phyloP scores from a whole-genome alignment of 2,888 invertebrate species.

The Diploptera punctata region DNA sequence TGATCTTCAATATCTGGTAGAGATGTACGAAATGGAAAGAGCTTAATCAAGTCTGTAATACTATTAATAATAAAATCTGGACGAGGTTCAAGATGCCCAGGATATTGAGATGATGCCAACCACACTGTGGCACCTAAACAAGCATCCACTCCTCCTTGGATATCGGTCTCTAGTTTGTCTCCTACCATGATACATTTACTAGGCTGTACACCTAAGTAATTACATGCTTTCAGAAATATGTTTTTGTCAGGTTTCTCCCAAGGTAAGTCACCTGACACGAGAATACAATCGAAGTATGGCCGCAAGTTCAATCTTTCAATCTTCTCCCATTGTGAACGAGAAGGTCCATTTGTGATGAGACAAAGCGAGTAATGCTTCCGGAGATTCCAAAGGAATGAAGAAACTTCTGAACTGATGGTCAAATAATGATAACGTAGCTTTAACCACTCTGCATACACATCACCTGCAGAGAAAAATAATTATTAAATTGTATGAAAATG shows the following conservation, averaged over 20 bases:
- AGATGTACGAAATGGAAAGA: slow-evolving; percentile 55
- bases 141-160: slow-evolving; percentile 80
- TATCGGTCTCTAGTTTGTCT: slow-evolving; percentile 87
- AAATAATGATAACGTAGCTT: slow-evolving; percentile 79
- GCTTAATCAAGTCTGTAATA: slow-evolving; percentile 66
- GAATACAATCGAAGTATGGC: slow-evolving; percentile 77
- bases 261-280: slow-evolving; percentile 83
- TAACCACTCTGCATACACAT: slow-evolving; percentile 79
- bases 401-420: slow-evolving; percentile 70
- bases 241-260: slow-evolving; percentile 87
- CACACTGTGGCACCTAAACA: slow-evolving; percentile 81
- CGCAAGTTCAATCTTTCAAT: slow-evolving; percentile 72
- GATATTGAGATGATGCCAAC: slow-evolving; percentile 66
- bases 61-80: slow-evolving; percentile 72
- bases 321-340: slow-evolving; percentile 90
- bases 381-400: slow-evolving; percentile 71
- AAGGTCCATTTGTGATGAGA: slow-evolving; percentile 86
- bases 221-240: slow-evolving; percentile 84
- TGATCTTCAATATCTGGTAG: slow-evolving; percentile 54
- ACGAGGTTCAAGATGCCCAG: slow-evolving; percentile 55
- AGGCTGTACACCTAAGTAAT: slow-evolving; percentile 75
- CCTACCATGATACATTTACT: slow-evolving; percentile 85
- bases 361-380: slow-evolving; percentile 77
- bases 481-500: too few relatives aligned
- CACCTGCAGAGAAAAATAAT: slow-evolving; percentile 57